Evolutionary conservation across 2,113 vertebrate species (phyloP).

Genomic region (Pteruthius melanotis): DNA sequence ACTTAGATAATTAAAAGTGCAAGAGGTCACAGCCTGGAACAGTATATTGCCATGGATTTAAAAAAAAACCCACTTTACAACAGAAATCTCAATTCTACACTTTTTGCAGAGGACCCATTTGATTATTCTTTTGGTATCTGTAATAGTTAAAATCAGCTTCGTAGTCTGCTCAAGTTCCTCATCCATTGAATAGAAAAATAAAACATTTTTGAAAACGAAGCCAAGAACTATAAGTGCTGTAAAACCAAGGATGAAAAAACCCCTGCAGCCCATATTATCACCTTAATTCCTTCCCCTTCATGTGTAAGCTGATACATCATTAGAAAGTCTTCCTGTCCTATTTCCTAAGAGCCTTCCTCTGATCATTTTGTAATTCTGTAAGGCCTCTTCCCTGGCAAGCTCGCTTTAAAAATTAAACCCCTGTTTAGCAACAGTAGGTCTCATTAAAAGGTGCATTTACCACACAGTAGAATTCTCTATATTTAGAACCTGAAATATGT

Average conservation of each 20-base stretch:
- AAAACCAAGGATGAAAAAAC: neutral
- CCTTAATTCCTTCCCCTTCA: neutral
- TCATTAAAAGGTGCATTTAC: conserved; percentile 41
- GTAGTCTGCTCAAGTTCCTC: neutral
- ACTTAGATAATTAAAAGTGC: neutral
- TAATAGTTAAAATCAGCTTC: neutral
- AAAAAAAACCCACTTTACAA: neutral
- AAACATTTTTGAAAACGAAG: neutral
- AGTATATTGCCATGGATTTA: neutral
- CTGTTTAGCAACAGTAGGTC: neutral
- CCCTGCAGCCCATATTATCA: neutral
- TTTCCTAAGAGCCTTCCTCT: neutral
- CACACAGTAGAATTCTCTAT: neutral
- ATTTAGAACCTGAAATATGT: conserved; percentile 1
- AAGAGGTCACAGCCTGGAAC: neutral
- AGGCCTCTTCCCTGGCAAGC: neutral
- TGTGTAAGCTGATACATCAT: neutral
- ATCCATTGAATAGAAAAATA: neutral
- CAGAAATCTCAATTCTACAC: neutral
- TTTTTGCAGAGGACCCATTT: neutral
- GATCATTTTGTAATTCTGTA: neutral
- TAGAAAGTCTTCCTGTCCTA: neutral
- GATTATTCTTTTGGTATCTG: neutral
- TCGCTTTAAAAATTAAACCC: conserved; percentile 7
- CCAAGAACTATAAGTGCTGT: neutral